Evolutionary conservation across 1,140 invertebrate genomes (phyloP).

Genomic region (Bactericera cockerelli): DNA sequence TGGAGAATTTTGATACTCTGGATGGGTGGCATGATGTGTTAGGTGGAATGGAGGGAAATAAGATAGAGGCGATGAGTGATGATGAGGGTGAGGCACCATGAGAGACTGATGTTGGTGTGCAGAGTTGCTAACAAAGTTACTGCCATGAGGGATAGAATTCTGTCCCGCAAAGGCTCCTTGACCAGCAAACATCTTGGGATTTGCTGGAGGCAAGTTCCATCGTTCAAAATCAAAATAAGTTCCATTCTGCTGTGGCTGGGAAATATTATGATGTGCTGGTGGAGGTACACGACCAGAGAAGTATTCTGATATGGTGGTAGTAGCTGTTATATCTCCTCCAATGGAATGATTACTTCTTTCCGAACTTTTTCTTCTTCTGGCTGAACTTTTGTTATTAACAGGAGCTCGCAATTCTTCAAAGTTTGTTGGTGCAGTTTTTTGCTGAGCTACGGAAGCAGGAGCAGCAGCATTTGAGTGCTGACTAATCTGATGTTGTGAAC

Average conservation of each 20-base stretch:
- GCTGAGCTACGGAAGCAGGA: background rate
- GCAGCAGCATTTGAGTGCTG: constrained; percentile 1
- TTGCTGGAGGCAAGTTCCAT: constrained; percentile 49
- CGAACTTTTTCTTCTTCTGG: constrained; percentile 19
- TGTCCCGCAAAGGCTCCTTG: constrained; percentile 37
- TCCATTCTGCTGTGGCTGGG: constrained; percentile 44
- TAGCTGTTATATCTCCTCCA: constrained; percentile 1
- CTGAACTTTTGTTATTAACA: constrained; percentile 11
- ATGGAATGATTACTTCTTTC: constrained; percentile 14
- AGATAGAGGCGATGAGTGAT: constrained; percentile 39
- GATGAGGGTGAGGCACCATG: constrained; percentile 41
- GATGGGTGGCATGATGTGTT: constrained; percentile 9
- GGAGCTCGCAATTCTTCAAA: constrained; percentile 9
- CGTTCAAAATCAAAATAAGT: constrained; percentile 53
- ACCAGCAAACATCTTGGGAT: constrained; percentile 44
- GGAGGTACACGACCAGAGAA: constrained; percentile 40
- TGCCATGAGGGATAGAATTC: constrained; percentile 24
- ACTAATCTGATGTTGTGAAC: constrained; percentile 3
- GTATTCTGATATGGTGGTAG: constrained; percentile 12
- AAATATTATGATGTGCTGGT: constrained; percentile 48
- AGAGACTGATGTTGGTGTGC: constrained; percentile 44
- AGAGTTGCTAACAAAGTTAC: constrained; percentile 32
- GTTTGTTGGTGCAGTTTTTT: constrained; percentile 5
- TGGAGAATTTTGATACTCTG: constrained; percentile 5
- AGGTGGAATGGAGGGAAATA: constrained; percentile 45